Evolutionary conservation across 2,888 invertebrate species (phyloP).

Genomic region (Drosophila niveifrons): DNA sequence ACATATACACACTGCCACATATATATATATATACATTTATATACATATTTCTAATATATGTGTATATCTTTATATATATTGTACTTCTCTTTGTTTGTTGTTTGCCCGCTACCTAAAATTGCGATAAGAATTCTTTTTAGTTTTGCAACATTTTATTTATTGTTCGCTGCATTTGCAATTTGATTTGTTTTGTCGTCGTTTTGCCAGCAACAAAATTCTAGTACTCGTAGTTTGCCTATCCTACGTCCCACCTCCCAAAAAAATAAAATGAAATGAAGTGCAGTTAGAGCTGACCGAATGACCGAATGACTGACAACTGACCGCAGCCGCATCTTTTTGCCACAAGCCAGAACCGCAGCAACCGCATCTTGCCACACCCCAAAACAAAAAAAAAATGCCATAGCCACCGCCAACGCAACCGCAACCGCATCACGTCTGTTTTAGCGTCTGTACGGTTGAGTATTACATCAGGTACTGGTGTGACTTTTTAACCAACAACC

Average conservation of each 20-base stretch:
- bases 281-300: not conserved
- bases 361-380: conserved; percentile 9
- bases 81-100: conserved; percentile 38
- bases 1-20: conserved; percentile 26
- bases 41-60: conserved; percentile 25
- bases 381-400: not conserved
- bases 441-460: conserved; percentile 91
- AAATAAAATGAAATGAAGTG: too few relatives aligned
- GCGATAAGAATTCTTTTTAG: conserved; percentile 20
- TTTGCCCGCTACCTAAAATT: conserved; percentile 34
- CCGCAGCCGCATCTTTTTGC: conserved; percentile 25
- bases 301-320: conserved; percentile 12
- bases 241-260: not conserved
- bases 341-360: conserved; percentile 28
- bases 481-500: conserved; percentile 86
- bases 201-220: conserved; percentile 13
- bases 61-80: conserved; percentile 39
- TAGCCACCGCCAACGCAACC: not conserved
- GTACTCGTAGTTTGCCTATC: not conserved
- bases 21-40: conserved; percentile 19
- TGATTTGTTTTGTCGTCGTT: conserved; percentile 14
- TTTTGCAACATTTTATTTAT: conserved; percentile 11
- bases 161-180: not conserved
- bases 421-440: conserved; percentile 19
- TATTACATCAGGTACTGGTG: conserved; percentile 99